Conservation (phyloP, 2,113 vertebrate genomes). For the Phalacrocorax pelagicus region DNA sequence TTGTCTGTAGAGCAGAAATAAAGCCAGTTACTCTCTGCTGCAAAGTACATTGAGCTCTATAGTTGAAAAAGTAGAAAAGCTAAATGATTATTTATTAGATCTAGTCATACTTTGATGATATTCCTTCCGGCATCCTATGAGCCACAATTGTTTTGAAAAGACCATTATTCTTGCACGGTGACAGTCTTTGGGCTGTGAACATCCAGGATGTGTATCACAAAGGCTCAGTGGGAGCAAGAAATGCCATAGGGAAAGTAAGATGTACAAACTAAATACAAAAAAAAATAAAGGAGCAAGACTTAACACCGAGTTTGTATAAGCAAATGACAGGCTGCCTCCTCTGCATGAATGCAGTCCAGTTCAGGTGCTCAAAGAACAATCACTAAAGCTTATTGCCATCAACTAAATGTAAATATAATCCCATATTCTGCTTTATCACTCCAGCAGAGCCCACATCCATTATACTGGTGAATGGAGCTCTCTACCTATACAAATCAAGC, state of each 20-base stretch:
- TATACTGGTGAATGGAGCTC: not conserved
- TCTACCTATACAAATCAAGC: not conserved
- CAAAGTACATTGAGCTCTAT: not conserved
- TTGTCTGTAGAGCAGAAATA: not conserved
- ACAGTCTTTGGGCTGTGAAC: not conserved
- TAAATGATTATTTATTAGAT: not conserved
- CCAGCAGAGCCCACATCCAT: not conserved
- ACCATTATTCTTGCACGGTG: not conserved
- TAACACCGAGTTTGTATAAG: not conserved
- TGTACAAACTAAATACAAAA: not conserved
- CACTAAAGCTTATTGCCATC: not conserved
- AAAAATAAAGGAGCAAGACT: not conserved
- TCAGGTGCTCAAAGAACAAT: not conserved
- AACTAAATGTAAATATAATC: not conserved
- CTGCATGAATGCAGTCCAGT: not conserved
- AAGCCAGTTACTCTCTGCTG: not conserved
- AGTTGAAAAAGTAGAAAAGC: not conserved
- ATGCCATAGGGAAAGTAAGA: not conserved
- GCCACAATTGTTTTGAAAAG: not conserved
- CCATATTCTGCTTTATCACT: not conserved
- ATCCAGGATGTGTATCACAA: not conserved
- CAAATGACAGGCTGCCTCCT: not conserved
- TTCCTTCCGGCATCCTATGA: not conserved
- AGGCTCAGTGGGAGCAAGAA: not conserved
- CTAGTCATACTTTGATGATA: not conserved